phyloP scores from a whole-genome alignment of 2,113 vertebrate genomes.

The Turdus rufiventris region DNA sequence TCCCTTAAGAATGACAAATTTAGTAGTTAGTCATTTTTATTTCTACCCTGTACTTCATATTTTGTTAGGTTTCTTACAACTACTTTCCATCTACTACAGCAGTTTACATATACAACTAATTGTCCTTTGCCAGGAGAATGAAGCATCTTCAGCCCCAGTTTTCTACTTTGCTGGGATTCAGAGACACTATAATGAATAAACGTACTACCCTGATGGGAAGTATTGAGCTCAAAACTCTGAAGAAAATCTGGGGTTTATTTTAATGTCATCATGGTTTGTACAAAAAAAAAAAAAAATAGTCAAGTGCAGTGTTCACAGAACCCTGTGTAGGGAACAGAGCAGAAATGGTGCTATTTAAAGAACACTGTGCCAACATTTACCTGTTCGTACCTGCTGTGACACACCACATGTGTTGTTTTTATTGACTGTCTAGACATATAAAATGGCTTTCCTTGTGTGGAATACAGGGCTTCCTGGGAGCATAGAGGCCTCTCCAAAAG shows the following conservation, averaged over 20 bases:
- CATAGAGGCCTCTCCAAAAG: neutral
- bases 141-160: neutral
- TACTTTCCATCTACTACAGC: neutral
- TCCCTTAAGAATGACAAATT: neutral
- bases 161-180: neutral
- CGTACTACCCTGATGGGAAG: neutral
- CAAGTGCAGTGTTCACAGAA: neutral
- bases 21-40: neutral
- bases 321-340: neutral
- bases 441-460: neutral
- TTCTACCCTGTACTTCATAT: neutral
- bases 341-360: neutral
- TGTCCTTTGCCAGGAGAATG: neutral
- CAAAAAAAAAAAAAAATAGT: neutral
- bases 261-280: neutral
- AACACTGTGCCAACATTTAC: neutral
- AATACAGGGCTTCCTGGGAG: neutral
- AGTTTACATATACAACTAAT: neutral
- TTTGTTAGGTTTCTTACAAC: slow-evolving; percentile 11
- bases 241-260: neutral
- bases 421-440: neutral
- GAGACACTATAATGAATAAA: neutral
- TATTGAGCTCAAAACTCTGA: neutral
- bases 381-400: neutral
- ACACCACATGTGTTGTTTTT: neutral